Conservation (phyloP, 2,888 invertebrate species). For the Leptopterna dolabrata region DNA sequence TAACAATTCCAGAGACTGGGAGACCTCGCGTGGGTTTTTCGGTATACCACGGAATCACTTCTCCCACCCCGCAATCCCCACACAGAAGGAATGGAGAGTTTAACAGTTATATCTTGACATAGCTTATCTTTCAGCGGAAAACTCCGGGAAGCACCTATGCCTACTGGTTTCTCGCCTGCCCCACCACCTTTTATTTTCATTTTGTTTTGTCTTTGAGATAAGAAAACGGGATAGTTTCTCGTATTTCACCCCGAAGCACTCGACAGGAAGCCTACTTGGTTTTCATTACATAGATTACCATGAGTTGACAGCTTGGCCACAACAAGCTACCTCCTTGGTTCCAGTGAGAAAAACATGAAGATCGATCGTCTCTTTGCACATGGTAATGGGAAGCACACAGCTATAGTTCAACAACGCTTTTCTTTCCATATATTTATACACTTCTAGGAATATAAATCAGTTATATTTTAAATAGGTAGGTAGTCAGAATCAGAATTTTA, state of each 20-base stretch:
- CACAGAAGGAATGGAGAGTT: neutral
- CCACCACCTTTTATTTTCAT: neutral
- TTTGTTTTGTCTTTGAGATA: neutral
- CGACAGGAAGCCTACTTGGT: neutral
- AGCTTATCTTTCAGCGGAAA: constrained; percentile 47
- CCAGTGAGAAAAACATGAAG: neutral
- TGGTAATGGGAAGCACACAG: neutral
- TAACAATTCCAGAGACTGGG: neutral
- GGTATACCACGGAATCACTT: constrained; percentile 20
- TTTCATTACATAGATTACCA: constrained; percentile 3
- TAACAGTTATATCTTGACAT: constrained; percentile 11
- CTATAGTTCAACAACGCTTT: too few species aligned
- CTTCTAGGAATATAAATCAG: too few species aligned
- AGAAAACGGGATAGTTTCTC: neutral
- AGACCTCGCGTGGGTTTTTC: constrained; percentile 32
- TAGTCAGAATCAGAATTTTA: too few species aligned
- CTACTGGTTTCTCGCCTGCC: constrained; percentile 36
- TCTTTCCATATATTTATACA: too few species aligned
- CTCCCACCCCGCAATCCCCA: neutral
- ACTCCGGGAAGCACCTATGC: constrained; percentile 28
- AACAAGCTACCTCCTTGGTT: neutral
- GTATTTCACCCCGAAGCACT: neutral
- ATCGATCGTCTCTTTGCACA: neutral
- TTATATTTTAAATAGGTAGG: too few species aligned
- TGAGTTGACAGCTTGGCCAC: neutral